phyloP scores from a whole-genome alignment of 2,797 vertebrate genomes.

The Arremon aurantiirostris region DNA sequence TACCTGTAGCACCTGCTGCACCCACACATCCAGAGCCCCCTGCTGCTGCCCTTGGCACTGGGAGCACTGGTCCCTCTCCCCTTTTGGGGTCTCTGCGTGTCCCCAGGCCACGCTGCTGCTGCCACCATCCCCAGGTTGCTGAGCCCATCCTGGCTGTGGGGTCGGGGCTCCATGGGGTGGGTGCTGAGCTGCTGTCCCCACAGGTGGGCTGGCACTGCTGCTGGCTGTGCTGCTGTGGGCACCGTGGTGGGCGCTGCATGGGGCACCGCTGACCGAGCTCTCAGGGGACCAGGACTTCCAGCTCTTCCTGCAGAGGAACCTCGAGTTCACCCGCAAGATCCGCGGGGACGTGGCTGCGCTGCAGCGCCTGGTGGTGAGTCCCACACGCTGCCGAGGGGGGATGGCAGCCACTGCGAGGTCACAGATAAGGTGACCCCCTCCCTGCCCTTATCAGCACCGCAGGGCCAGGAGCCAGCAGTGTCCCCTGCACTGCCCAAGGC shows the following conservation, averaged over 20 bases:
- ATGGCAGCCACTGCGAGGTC: background rate
- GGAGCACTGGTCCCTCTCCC: accelerated
- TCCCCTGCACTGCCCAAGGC: background rate
- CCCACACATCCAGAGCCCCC: background rate
- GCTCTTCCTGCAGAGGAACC: conserved; percentile 63
- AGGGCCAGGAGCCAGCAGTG: background rate
- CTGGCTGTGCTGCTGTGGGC: conserved; percentile 16
- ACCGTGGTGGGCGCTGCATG: background rate
- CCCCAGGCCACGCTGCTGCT: accelerated
- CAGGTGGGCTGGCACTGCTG: background rate
- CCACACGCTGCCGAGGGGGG: background rate
- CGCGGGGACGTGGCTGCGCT: conserved; percentile 66
- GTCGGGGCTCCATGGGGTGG: accelerated
- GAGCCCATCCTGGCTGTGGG: background rate
- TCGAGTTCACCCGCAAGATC: conserved; percentile 76
- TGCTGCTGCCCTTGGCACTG: accelerated
- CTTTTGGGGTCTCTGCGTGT: background rate
- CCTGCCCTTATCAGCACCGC: background rate
- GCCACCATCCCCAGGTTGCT: background rate
- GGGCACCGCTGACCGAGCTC: conserved; percentile 66
- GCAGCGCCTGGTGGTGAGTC: conserved; percentile 51
- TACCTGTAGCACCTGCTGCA: background rate
- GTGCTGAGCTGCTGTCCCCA: background rate
- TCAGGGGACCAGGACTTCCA: conserved; percentile 60
- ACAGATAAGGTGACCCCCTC: background rate